Evolutionary conservation across 2,888 invertebrate species (phyloP).

Genomic region (Agrotis exclamationis): DNA sequence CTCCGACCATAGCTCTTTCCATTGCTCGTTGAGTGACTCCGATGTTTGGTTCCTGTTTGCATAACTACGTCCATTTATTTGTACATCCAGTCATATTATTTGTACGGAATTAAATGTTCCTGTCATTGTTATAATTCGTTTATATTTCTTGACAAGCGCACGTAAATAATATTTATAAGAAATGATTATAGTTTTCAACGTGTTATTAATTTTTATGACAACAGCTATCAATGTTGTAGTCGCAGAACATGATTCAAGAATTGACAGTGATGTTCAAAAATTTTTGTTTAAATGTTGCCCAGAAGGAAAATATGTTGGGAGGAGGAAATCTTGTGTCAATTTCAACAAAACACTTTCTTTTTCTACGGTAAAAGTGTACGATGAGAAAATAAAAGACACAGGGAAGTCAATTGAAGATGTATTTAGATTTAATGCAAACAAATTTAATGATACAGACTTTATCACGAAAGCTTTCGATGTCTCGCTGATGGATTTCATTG

Average conservation of each 20-base stretch:
- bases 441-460: slow-evolving; percentile 21
- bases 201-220: slow-evolving; percentile 22
- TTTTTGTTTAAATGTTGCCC: slow-evolving; percentile 34
- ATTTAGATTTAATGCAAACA: slow-evolving; percentile 21
- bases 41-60: no score
- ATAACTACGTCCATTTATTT: no score
- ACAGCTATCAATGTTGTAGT: slow-evolving; percentile 1
- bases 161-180: background rate
- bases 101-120: no score
- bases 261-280: background rate
- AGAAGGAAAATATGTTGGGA: background rate
- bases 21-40: no score
- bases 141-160: background rate
- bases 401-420: slow-evolving; percentile 28
- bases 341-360: slow-evolving; percentile 18
- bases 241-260: background rate
- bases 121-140: no score
- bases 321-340: background rate
- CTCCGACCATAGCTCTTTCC: no score
- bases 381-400: slow-evolving; percentile 5
- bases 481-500: slow-evolving; percentile 18
- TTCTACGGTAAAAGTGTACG: slow-evolving; percentile 21
- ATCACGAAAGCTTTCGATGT: background rate
- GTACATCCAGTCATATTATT: no score
- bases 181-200: slow-evolving; percentile 13